Conservation (phyloP, 1,140 invertebrate species). For the Drosophila nikananu region DNA sequence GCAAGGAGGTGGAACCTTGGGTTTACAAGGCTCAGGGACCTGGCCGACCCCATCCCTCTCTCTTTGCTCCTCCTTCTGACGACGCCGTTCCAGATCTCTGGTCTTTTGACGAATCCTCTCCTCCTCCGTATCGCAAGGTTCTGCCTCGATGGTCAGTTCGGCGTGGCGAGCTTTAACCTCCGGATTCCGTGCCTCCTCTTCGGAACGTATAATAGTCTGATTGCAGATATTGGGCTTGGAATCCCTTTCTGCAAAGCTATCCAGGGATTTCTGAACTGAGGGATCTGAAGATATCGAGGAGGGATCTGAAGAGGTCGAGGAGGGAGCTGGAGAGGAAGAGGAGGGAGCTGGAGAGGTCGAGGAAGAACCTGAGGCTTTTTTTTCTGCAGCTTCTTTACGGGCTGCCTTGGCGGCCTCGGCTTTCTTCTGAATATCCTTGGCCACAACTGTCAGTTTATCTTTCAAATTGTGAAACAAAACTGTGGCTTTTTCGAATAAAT, state of each 20-base stretch:
- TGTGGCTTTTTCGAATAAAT: conserved; percentile 16
- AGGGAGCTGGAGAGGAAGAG: too few species aligned
- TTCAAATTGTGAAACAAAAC: conserved; percentile 11
- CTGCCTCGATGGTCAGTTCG: conserved; percentile 25
- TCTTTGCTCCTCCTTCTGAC: conserved; percentile 1
- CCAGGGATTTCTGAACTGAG: neutral
- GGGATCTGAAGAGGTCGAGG: neutral
- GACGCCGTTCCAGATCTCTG: conserved; percentile 7
- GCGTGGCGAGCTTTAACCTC: conserved; percentile 56
- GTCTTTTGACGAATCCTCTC: neutral
- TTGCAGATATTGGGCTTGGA: conserved; percentile 38
- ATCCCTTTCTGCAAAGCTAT: neutral
- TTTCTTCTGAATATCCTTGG: conserved; percentile 21
- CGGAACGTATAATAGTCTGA: conserved; percentile 56
- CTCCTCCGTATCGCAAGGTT: conserved; percentile 1
- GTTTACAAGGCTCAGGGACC: neutral
- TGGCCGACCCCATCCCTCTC: neutral
- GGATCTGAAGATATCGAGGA: neutral
- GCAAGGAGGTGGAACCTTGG: too few species aligned
- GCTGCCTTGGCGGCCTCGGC: conserved; percentile 15
- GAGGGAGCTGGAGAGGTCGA: neutral
- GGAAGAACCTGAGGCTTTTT: neutral
- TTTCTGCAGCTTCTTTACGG: neutral
- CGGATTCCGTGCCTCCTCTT: conserved; percentile 9
- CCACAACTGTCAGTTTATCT: conserved; percentile 9